Base-by-base conservation (phyloP, 2,888 invertebrate genomes). In the Andricus quercusramuli region DNA sequence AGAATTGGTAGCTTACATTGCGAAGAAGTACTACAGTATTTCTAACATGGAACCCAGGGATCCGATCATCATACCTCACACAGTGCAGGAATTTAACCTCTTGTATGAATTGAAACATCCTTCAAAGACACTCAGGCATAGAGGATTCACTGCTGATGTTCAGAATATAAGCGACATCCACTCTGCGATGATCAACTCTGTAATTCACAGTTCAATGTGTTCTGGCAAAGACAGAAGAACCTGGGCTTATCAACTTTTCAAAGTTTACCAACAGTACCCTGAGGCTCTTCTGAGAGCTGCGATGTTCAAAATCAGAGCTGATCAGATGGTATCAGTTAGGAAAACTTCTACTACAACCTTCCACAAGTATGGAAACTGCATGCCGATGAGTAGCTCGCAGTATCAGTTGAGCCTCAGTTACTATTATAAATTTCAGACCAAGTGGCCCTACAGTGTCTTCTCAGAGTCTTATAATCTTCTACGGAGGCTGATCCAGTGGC, bases 221-320 rank as follows among this genome's bases (percentile, higher is more conserved):
- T 94, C 94, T 86, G 92, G 93, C 65, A 93, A 94, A 80, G 95
- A 96, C 85, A 95, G 95, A 87, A 94, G 94, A 1, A 94, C 95
- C 0, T 95, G 95, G 91, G 94, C 95, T 0, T 94, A 95, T 85
- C 96, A 96, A 84, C 93, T 97, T 82, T 96, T 95, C 86, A 95
- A 95, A 88, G 94, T 96, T 22, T 96, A 96, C 88, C 95, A 96
- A 85, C 95, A 95, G 84, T 97, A 95, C 91, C 94, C 96, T 0
- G 96, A 97, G 84, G 93, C 93, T 41, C 88, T 95, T 8, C 91
- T 97, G 6, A 93, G 94, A 77, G 93, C 93, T 0, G 95, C 95
- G 0, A 94, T 96, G 87, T 91, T 92, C 5, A 94, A 95, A 86
- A 94, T 96, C 62, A 93, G 95, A 13, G 86, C 92, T 0, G 94